Conservation (phyloP, 2,113 vertebrate species). For the Apus apus region DNA sequence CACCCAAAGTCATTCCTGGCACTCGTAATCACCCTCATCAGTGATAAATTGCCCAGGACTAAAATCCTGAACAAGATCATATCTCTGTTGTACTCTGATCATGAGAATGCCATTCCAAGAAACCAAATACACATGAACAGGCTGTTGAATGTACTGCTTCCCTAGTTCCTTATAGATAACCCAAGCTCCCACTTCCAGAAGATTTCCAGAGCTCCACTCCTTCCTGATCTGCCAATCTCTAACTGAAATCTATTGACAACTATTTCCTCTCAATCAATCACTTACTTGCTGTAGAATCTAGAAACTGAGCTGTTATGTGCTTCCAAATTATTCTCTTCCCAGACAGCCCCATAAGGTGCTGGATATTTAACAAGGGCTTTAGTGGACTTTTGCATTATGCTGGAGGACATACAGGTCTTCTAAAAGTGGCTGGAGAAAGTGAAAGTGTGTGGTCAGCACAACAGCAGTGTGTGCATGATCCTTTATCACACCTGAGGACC, state of each 20-base stretch:
- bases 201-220: background rate
- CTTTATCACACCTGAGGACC: background rate
- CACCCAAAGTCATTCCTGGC: background rate
- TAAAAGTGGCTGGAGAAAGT: background rate
- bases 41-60: background rate
- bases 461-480: background rate
- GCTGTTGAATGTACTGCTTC: background rate
- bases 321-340: background rate
- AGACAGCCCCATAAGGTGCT: background rate
- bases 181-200: background rate
- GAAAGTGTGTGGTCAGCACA: background rate
- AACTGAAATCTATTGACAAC: background rate
- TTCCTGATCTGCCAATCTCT: background rate
- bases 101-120: background rate
- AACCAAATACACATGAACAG: background rate
- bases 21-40: background rate
- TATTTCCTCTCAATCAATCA: background rate
- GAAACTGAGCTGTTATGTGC: background rate
- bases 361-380: background rate
- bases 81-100: background rate
- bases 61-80: background rate
- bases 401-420: background rate
- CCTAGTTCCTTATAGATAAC: background rate
- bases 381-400: background rate
- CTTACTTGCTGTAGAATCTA: background rate